Conservation (phyloP, 2,888 invertebrate species). For the Cheilosia impressa region DNA sequence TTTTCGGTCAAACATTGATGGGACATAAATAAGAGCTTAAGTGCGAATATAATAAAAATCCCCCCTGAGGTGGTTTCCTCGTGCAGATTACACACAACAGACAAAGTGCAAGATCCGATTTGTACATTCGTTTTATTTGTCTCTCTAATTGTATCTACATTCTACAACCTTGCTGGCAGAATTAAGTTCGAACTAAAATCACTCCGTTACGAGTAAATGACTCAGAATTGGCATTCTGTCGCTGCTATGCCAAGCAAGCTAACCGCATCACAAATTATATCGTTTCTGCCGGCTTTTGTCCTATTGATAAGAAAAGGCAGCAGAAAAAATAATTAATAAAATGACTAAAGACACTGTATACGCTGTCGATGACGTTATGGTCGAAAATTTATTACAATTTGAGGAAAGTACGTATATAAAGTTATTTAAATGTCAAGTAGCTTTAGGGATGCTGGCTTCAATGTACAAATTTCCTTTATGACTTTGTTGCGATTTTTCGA, state of each 20-base stretch:
- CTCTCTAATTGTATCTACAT: not conserved
- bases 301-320: not conserved
- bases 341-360: not conserved
- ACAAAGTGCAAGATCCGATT: not conserved
- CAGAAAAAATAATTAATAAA: not conserved
- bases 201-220: not conserved
- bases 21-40: not conserved
- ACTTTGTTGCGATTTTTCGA: slow-evolving; percentile 10
- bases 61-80: slow-evolving; percentile 3
- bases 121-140: not conserved
- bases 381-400: not conserved
- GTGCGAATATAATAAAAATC: not conserved
- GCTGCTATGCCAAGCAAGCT: not conserved
- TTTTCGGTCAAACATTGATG: not conserved
- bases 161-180: not conserved
- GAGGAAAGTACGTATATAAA: not conserved
- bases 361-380: not conserved
- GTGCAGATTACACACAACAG: not conserved
- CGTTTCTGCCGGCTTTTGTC: not conserved
- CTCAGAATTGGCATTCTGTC: not conserved
- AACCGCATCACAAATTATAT: not conserved
- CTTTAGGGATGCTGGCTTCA: not conserved
- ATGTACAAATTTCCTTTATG: slow-evolving; percentile 5
- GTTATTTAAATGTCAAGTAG: not conserved
- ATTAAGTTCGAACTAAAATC: not conserved